Evolutionary conservation across 2,888 invertebrate genomes (phyloP), one percentile per base, ranked within the genome.

Genomic region (Gymnoscelis rufifasciata): DNA sequence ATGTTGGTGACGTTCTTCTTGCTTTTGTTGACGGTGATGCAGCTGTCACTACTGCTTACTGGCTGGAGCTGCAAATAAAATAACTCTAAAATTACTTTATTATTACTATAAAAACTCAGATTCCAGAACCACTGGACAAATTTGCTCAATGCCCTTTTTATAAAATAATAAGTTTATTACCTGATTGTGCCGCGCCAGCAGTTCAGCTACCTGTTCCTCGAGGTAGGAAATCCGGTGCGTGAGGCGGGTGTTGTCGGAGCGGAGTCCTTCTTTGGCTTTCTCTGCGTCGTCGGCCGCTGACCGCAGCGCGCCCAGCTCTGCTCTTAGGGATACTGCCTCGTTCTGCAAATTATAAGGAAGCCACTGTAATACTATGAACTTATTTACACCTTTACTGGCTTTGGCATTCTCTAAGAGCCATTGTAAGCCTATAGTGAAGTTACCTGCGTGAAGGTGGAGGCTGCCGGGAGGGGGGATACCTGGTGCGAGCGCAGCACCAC

Each of bases 171-270:
- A 7, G 30, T 14, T 12, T 29, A 29, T 3, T 59, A 88, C 79
- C 74, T 82, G 80, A 4, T 78, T 56, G 50, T 84, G 86, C 52
- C 86, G 73, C 26, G 78, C 75, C 42, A 92, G 86, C 38, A 92
- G 74, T 59, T 92, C 91, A 0, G 89, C 84, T 56, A 95, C 95
- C 80, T 96, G 96, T 69, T 96, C 96, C 76, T 97, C 96, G 47
- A 97, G 90, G 77, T 96, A 96, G 1, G 95, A 94, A 65, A 96
- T 96, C 58, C 96, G 90, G 77, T 96, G 96, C 8, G 95, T 95
- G 49, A 96, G 89, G 39, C 96, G 89, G 51, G 95, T 92, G 82
- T 95, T 96, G 78, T 96, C 96, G 13, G 93, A 90, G 63, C 93
- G 91, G 24, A 92, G 84, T 8, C 90, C 88, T 56, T 92, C 92